These are phyloP conservation scores for Parauchenoglanis punctatus DNA, from an alignment of 2,797 vertebrate species.

Conservation along the genomic window DNA sequence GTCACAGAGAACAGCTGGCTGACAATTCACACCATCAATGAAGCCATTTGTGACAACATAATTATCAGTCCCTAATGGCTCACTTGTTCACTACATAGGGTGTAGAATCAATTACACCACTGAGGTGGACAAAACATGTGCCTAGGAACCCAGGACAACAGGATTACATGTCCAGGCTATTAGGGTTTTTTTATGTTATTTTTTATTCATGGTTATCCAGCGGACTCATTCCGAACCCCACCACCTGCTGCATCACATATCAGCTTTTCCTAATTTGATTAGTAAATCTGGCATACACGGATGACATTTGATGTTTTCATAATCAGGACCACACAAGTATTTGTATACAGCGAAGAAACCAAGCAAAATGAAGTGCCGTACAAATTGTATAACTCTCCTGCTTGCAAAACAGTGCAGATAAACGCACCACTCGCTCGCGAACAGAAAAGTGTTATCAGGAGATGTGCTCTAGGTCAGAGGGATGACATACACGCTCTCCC, in stretches of 20 bases:
- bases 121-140: background rate
- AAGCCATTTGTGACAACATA: slow-evolving; percentile 21
- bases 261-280: background rate
- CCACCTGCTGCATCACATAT: background rate
- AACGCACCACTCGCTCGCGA: background rate
- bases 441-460: background rate
- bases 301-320: background rate
- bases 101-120: slow-evolving; percentile 16
- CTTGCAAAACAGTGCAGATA: background rate
- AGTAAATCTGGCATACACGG: background rate
- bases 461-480: background rate
- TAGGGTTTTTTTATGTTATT: background rate
- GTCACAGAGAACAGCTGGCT: slow-evolving; percentile 28
- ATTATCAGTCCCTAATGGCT: slow-evolving; percentile 12
- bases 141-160: background rate
- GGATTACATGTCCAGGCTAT: background rate
- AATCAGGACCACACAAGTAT: background rate
- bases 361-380: background rate
- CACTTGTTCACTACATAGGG: slow-evolving; percentile 8
- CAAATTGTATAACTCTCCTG: background rate
- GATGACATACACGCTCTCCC: background rate
- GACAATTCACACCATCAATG: slow-evolving; percentile 8
- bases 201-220: background rate
- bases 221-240: background rate
- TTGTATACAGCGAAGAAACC: background rate